phyloP scores from a whole-genome alignment of 2,797 vertebrate species.

The Cuculus canorus region DNA sequence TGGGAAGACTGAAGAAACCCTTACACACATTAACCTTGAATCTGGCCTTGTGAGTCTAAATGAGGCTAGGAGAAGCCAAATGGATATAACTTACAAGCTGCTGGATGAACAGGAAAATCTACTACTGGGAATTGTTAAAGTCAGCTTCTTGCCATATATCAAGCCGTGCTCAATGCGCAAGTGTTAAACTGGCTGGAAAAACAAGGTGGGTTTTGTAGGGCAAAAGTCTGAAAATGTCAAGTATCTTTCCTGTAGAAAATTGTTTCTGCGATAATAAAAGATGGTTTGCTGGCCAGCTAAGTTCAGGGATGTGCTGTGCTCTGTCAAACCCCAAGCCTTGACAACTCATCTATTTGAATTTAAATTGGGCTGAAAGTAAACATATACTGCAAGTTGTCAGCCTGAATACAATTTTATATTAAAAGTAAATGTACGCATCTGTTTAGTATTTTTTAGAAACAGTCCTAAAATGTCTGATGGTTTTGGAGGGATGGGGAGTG shows the following conservation, averaged over 20 bases:
- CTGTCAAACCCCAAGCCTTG: constrained; percentile 59
- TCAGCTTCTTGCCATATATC: background rate
- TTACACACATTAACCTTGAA: constrained; percentile 5
- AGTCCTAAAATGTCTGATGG: background rate
- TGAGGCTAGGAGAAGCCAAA: constrained; percentile 9
- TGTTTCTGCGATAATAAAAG: constrained; percentile 34
- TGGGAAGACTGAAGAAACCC: background rate
- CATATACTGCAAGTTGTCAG: background rate
- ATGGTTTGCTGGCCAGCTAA: constrained; percentile 49
- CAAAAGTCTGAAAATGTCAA: constrained; percentile 54
- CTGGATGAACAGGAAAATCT: constrained; percentile 16
- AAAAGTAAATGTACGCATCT: constrained; percentile 24
- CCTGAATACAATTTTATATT: background rate
- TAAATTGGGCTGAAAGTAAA: constrained; percentile 8
- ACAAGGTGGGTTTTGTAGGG: constrained; percentile 25
- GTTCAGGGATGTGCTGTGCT: constrained; percentile 23
- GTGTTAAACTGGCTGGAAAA: constrained; percentile 31
- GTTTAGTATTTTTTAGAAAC: constrained; percentile 33
- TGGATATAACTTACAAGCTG: constrained; percentile 32
- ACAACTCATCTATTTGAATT: background rate
- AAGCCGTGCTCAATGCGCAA: accelerated
- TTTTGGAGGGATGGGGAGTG: background rate
- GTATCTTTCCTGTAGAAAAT: constrained; percentile 17
- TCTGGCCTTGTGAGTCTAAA: constrained; percentile 9
- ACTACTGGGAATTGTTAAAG: background rate